These are phyloP conservation scores for Microctenopoma steveboyesi DNA, from an alignment of 2,797 vertebrate species.

Conservation along the genomic window DNA sequence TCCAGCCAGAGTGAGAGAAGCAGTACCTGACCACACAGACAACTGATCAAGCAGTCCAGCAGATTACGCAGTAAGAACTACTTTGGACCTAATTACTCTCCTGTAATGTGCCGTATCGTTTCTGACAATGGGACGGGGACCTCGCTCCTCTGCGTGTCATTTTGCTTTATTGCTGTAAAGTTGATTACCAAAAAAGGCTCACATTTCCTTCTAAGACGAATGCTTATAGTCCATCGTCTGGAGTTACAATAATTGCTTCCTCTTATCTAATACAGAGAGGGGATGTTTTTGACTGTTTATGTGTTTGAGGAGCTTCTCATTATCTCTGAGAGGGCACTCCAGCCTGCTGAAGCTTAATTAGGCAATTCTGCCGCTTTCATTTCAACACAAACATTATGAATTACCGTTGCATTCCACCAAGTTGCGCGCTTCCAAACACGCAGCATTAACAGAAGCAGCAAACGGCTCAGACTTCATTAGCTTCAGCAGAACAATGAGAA, in stretches of 20 bases:
- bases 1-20: conserved; percentile 7
- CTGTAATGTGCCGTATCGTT: conserved; percentile 23
- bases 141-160: conserved; percentile 22
- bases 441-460: conserved; percentile 14
- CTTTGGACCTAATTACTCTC: conserved; percentile 39
- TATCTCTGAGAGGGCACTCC: conserved; percentile 7
- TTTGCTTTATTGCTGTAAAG: conserved; percentile 20
- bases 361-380: conserved; percentile 16
- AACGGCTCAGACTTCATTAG: conserved; percentile 33
- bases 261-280: conserved; percentile 9
- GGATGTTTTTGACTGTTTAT: conserved; percentile 5
- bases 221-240: conserved; percentile 24
- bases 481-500: background rate
- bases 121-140: conserved; percentile 30
- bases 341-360: conserved; percentile 37
- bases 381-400: conserved; percentile 28
- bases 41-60: conserved; percentile 21
- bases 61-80: conserved; percentile 28
- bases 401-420: background rate
- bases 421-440: background rate
- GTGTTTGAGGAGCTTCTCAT: conserved; percentile 15
- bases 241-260: conserved; percentile 30
- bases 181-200: conserved; percentile 13
- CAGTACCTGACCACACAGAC: conserved; percentile 34
- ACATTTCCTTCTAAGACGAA: conserved; percentile 21